Evolutionary conservation across 2,113 vertebrate genomes (phyloP), one percentile per base, ranked within the genome.

Genomic region (Sialia sialis): DNA sequence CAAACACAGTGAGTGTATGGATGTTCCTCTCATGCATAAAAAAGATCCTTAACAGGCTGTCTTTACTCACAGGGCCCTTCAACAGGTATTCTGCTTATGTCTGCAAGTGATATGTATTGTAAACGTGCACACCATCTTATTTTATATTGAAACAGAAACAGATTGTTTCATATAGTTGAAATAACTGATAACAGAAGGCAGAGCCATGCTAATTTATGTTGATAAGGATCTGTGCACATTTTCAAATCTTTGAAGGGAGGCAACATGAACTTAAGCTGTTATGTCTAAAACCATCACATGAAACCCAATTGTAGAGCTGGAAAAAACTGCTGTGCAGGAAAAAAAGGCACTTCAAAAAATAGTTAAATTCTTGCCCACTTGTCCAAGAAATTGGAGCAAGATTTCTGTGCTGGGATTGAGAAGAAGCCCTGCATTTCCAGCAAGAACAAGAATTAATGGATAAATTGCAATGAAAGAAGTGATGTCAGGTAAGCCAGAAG

Each of bases 181-280:
- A 95, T 85, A 96, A 95, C 94, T 92, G 94, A 82, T 93, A 97
- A 96, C 91, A 97, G 95, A 95, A 94, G 95, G 94, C 94, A 89
- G 25, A 91, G 73, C 87, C 84, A 97, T 87, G 89, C 89, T 93
- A 96, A 95, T 97, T 97, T 97, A 97, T 92, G 84, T 95, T 94
- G 89, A 95, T 97, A 78, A 67, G 89, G 93, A 91, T 95, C 93
- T 93, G 91, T 77, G 81, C 91, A 83, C 84, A 85, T 94, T 94
- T 93, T 82, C 87, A 89, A 51, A 85, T 84, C 75, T 78, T 49
- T 80, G 84, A 95, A 91, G 89, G 82, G 79, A 95, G 56, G 77
- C 87, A 95, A 85, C 89, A 94, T 38, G 44, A 89, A 87, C 77
- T 89, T 89, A 68, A 95, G 76, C 85, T 86, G 85, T 92, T 96